Conservation (phyloP, 2,113 vertebrate genomes). For the Dicrurus megarhynchus region DNA sequence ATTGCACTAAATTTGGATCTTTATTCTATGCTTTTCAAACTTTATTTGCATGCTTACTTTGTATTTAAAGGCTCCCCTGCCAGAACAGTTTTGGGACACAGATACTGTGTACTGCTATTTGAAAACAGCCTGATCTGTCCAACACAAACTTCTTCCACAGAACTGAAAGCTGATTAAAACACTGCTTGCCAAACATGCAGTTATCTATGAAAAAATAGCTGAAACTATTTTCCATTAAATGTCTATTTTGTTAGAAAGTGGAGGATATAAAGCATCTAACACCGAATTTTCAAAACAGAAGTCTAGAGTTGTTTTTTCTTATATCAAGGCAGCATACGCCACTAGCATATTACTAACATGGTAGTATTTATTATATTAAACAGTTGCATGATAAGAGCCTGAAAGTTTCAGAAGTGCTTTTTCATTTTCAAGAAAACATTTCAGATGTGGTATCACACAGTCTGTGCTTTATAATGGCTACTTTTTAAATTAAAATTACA, state of each 20-base stretch:
- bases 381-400: not conserved
- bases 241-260: not conserved
- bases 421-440: not conserved
- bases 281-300: not conserved
- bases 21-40: not conserved
- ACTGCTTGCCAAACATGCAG: not conserved
- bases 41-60: not conserved
- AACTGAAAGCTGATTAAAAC: not conserved
- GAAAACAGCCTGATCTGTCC: not conserved
- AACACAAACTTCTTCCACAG: not conserved
- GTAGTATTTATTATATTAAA: not conserved
- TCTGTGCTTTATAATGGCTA: not conserved
- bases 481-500: not conserved
- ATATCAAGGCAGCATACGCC: not conserved
- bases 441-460: not conserved
- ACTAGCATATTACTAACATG: not conserved
- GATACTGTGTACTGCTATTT: not conserved
- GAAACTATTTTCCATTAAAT: not conserved
- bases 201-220: not conserved
- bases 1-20: not conserved
- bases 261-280: not conserved
- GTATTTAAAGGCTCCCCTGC: not conserved
- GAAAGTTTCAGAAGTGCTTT: not conserved
- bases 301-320: not conserved
- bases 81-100: not conserved